Evolutionary conservation across 2,113 vertebrate species (phyloP).

Genomic region (Albula goreensis): DNA sequence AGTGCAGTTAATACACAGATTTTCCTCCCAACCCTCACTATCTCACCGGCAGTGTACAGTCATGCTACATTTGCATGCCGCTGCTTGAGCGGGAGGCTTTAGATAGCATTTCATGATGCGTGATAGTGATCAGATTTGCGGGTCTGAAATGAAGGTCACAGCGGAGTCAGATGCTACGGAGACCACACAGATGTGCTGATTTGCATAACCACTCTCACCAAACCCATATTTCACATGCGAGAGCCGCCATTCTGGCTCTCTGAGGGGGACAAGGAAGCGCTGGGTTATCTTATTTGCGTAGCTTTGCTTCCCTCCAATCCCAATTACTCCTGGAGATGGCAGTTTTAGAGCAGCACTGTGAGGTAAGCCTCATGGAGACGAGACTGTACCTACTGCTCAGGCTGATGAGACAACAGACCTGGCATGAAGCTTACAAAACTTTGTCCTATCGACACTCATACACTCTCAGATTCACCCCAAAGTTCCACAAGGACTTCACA

Average conservation of each 20-base stretch:
- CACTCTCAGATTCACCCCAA: not conserved
- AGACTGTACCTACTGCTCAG: not conserved
- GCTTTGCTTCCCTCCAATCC: constrained; percentile 16
- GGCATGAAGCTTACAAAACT: not conserved
- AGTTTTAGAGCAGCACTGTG: not conserved
- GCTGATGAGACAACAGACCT: not conserved
- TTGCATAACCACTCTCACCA: constrained; percentile 31
- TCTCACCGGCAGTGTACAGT: not conserved
- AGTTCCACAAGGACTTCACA: not conserved
- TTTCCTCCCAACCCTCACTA: not conserved
- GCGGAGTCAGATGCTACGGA: not conserved
- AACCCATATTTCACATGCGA: constrained; percentile 32
- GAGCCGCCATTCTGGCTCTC: constrained; percentile 1
- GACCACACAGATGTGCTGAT: not conserved
- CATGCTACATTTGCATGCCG: not conserved
- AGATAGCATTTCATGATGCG: not conserved
- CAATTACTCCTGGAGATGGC: not conserved
- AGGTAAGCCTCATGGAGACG: constrained; percentile 14
- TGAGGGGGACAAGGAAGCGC: constrained; percentile 26
- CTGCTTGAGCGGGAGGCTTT: not conserved
- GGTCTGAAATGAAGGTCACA: constrained; percentile 7
- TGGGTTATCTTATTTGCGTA: constrained; percentile 28
- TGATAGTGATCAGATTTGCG: not conserved
- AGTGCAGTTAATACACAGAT: not conserved
- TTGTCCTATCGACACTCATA: too few relatives aligned